A percentile compares a stretch with the other conserved stretches of the same genome.
These are phyloP conservation scores for Rhinoptilus africanus DNA, from an alignment of 2,113 vertebrate species.

Conservation along the genomic window DNA sequence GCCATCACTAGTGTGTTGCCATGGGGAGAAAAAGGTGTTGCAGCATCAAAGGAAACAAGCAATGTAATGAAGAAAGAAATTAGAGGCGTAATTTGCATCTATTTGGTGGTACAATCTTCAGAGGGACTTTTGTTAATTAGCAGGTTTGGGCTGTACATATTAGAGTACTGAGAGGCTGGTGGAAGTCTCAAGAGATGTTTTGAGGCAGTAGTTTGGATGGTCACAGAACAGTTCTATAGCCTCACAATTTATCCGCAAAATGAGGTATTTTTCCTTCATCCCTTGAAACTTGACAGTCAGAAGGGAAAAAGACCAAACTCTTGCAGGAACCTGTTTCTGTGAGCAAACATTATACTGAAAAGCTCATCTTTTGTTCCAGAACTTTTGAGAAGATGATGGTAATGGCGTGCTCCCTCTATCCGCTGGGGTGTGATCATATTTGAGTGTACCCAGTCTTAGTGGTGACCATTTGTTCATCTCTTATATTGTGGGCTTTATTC, in stretches of 20 bases:
- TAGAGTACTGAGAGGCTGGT: background rate
- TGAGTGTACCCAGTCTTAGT: background rate
- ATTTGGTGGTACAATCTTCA: conserved; percentile 21
- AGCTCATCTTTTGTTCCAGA: background rate
- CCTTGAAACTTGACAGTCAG: background rate
- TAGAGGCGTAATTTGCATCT: conserved; percentile 53
- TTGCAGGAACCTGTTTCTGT: background rate
- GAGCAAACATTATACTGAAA: background rate
- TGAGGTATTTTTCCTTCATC: background rate
- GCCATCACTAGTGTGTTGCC: background rate
- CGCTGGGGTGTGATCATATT: background rate
- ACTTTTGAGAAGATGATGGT: background rate
- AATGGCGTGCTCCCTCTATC: background rate
- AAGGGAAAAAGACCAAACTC: background rate
- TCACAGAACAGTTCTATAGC: background rate
- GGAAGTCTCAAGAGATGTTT: background rate
- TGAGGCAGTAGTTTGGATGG: background rate
- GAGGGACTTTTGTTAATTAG: conserved; percentile 48
- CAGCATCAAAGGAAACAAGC: conserved; percentile 45
- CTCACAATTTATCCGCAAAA: background rate
- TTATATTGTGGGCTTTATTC: background rate
- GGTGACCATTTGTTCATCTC: background rate
- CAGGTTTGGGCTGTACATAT: background rate
- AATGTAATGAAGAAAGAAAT: conserved; percentile 48
- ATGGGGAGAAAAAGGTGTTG: background rate